Base-by-base conservation (phyloP, 2,888 invertebrate genomes). In the Sipha maydis region DNA sequence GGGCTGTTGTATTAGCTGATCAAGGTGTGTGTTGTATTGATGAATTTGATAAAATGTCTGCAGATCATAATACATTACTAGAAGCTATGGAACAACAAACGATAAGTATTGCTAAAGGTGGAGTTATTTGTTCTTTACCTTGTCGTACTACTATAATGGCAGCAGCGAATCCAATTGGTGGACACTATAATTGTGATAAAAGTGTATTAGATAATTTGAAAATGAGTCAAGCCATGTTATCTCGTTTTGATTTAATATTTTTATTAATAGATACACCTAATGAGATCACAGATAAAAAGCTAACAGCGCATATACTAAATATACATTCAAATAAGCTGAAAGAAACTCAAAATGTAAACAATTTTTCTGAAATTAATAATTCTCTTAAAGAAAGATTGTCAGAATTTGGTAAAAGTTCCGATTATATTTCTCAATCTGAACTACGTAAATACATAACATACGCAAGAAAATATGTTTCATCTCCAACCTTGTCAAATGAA, bases 21-120 rank as follows among this genome's bases (percentile, higher is more conserved):
- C 95, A 94, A 90, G 98, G 98, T 0, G 95, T 95, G 90, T 99
- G 98, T 92, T 97, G 97, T 91, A 96, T 99, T 78, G 99, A 99
- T 92, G 98, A 99, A 92, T 96, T 99, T 91, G 99, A 99, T 92
- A 98, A 98, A 93, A 96, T 97, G 95, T 93, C 94, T 5, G 92
- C 93, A 25, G 96, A 96, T 91, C 96, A 97, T 92, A 94, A 95
- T 93, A 95, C 96, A 89, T 93, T 99, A 83, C 92, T 98, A 76
- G 98, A 99, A 93, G 96, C 97, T 0, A 97, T 99, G 97, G 98
- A 99, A 91, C 97, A 98, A 91, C 96, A 98, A 90, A 95, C 95
- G 80, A 95, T 98, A 71, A 97, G 97, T 91, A 94, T 98, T 85
- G 97, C 98, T 1, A 97, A 98, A 92, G 96, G 96, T n/a, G 97